A percentile compares a stretch with the other conserved stretches of the same genome.
Conservation (phyloP, 2,888 invertebrate genomes). For the Luperina testacea region DNA sequence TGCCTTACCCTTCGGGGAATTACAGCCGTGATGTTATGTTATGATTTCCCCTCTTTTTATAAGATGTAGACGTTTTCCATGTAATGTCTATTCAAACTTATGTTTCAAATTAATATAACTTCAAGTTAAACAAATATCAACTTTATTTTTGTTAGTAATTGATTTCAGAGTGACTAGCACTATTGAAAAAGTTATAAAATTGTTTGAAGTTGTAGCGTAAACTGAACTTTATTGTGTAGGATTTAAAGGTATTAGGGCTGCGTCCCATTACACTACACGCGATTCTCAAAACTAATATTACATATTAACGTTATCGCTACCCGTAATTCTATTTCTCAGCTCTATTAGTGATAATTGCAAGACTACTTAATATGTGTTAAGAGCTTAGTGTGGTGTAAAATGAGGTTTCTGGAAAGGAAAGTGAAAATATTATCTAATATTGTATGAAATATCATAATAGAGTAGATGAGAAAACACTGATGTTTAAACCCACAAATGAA, state of each 20-base stretch:
- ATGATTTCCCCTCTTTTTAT: background rate
- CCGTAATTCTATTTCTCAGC: constrained; percentile 47
- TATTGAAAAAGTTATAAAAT: too few species aligned
- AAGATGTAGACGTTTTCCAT: background rate
- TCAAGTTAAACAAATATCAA: too few species aligned
- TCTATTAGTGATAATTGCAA: constrained; percentile 47
- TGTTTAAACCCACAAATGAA: background rate
- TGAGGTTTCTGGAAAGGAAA: constrained; percentile 5
- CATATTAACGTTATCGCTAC: constrained; percentile 54
- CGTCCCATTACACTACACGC: constrained; percentile 51
- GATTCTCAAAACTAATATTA: constrained; percentile 61
- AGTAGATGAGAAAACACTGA: background rate
- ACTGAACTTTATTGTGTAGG: too few species aligned
- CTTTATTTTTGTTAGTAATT: too few species aligned
- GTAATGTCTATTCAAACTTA: too few species aligned
- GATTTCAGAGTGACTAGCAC: too few species aligned
- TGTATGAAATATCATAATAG: background rate
- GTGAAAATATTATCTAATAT: background rate
- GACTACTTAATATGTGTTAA: constrained; percentile 31
- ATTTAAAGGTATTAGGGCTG: constrained; percentile 16
- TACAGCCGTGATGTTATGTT: too few species aligned
- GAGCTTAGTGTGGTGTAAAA: background rate
- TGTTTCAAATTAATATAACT: too few species aligned
- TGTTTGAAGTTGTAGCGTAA: too few species aligned
- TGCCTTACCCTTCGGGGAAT: background rate